Evolutionary conservation across 2,113 vertebrate species (phyloP), one percentile per base, ranked within the genome.

Genomic region (Sterrhoptilus dennistouni): DNA sequence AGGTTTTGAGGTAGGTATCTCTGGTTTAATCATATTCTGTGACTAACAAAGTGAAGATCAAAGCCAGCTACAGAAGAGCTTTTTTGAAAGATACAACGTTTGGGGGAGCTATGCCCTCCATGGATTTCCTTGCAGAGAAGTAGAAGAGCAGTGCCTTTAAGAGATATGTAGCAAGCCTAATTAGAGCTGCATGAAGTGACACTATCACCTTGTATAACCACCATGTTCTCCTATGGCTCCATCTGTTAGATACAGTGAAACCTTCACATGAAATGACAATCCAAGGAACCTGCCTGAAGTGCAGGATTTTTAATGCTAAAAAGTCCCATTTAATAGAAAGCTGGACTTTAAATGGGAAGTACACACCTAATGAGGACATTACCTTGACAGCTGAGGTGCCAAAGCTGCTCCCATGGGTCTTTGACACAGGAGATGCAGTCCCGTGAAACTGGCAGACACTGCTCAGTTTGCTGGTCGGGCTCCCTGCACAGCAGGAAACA

Each of bases 371-470:
- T 7, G 40, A 87, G 64, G 86, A 57, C 70, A 91, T 99, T 98
- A 99, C 99, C 99, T 99, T 99, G 83, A 99, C 98, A 75, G 98
- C 42, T 42, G 99, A 99, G 18, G 99, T 98, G 89, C 99, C 98
- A 95, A 99, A 98, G 97, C 98, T 98, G 96, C 98, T 98, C 33
- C 98, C 98, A 53, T 99, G 99, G 94, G 98, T 98, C 98, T 99
- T 99, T 69, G 99, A 98, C 29, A 99, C 97, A 27, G 99, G 99
- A 76, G 99, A 99, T 56, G 96, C 98, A 53, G 99, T 90, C 65
- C 98, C 98, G 11, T 99, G 98, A 77, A 98, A 96, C 93, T 98
- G 99, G 76, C 98, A 98, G 49, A 96, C 92, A 38, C 71, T 92
- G 66, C 98, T 97, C 89, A 98, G 98, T 96, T 99, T 99, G 96